phyloP scores from a whole-genome alignment of 2,888 invertebrate genomes.

The Syritta pipiens region DNA sequence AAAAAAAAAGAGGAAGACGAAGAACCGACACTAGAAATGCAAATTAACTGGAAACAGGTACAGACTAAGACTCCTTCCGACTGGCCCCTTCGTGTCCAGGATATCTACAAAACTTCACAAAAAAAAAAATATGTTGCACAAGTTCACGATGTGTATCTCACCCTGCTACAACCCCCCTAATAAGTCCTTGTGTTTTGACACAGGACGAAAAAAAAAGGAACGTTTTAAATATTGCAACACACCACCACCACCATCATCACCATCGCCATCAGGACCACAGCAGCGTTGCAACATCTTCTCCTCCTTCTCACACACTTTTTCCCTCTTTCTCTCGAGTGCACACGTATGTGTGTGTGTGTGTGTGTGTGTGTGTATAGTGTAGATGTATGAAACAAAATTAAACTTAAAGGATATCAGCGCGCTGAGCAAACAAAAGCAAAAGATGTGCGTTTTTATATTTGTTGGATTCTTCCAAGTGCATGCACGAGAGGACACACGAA shows the following conservation, averaged over 20 bases:
- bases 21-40: too few species aligned
- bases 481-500: constrained; percentile 26
- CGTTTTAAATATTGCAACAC: neutral
- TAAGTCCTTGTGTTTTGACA: too few species aligned
- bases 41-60: too few species aligned
- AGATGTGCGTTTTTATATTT: constrained; percentile 61
- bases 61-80: too few species aligned
- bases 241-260: neutral
- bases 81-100: too few species aligned
- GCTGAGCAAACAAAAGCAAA: constrained; percentile 44
- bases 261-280: too few species aligned
- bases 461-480: constrained; percentile 26
- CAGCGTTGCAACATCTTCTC: constrained; percentile 1
- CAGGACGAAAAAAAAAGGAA: too few species aligned
- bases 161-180: too few species aligned
- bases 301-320: neutral
- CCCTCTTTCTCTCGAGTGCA: neutral
- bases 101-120: too few species aligned
- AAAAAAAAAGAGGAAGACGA: too few species aligned
- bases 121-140: too few species aligned
- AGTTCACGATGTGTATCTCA: too few species aligned
- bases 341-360: neutral
- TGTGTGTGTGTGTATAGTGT: neutral
- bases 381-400: constrained; percentile 23
- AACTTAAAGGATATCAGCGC: constrained; percentile 45